Percentiles rank a stretch among this genome's conserved stretches.
Evolutionary conservation across 2,113 vertebrate genomes (phyloP).

Genomic region (Triplophysa dalaica): DNA sequence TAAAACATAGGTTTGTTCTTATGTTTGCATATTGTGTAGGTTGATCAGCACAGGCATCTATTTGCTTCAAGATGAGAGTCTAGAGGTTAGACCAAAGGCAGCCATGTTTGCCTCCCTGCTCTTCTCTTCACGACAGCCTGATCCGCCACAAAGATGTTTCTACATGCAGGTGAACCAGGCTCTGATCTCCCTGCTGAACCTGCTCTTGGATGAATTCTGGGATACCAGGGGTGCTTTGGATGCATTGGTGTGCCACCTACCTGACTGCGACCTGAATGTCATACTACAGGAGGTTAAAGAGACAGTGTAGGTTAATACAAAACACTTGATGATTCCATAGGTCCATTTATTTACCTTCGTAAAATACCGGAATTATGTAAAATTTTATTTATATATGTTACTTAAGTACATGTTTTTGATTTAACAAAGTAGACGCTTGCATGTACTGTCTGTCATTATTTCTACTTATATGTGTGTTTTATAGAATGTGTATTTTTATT

Average conservation of each 20-base stretch:
- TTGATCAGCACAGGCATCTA: constrained; percentile 73
- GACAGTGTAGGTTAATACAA: constrained; percentile 66
- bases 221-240: constrained; percentile 67
- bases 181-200: constrained; percentile 71
- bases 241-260: constrained; percentile 76
- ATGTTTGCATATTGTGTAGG: constrained; percentile 59
- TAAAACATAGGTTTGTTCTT: not conserved
- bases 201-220: constrained; percentile 73
- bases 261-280: constrained; percentile 67
- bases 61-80: constrained; percentile 85
- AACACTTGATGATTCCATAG: not conserved
- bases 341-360: too few relatives aligned
- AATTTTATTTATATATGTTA: too few relatives aligned
- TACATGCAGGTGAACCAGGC: constrained; percentile 77
- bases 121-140: constrained; percentile 39
- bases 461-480: too few relatives aligned
- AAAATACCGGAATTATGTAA: too few relatives aligned
- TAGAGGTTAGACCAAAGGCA: constrained; percentile 72
- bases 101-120: constrained; percentile 73
- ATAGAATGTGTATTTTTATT: not conserved
- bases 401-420: too few relatives aligned
- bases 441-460: too few relatives aligned
- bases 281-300: constrained; percentile 67
- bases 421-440: too few relatives aligned
- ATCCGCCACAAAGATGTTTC: constrained; percentile 40